These are phyloP conservation scores for Ellobius talpinus DNA, from an alignment of 2,113 vertebrate genomes.

Conservation along the genomic window DNA sequence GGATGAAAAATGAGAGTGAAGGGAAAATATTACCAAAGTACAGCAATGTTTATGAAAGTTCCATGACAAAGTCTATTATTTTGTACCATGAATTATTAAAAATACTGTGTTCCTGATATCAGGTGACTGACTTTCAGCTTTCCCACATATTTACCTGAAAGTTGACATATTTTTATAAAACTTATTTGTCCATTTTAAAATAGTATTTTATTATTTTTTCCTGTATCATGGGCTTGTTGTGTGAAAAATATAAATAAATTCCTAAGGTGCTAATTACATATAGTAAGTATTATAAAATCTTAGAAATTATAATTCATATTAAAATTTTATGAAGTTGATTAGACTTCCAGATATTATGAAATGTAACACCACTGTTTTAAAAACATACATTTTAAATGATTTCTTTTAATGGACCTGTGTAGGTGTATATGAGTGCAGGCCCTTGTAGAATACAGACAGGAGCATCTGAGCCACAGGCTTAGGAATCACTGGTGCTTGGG, in stretches of 20 bases:
- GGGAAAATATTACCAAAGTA: too few relatives aligned
- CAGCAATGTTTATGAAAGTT: too few relatives aligned
- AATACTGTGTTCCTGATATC: not conserved
- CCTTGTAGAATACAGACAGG: too few relatives aligned
- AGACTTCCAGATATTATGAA: not conserved
- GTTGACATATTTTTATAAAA: not conserved
- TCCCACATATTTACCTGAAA: not conserved
- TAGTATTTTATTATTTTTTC: not conserved
- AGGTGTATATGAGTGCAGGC: not conserved
- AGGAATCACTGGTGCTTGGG: not conserved
- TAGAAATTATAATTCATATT: not conserved
- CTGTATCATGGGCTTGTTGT: not conserved
- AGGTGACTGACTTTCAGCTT: not conserved
- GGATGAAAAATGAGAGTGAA: not conserved
- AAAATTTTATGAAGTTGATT: not conserved
- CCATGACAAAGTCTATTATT: not conserved
- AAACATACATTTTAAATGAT: not conserved
- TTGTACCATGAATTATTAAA: not conserved
- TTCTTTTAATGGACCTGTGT: not conserved
- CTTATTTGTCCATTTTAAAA: not conserved
- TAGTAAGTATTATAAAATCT: not conserved
- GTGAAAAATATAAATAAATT: not conserved
- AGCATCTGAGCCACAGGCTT: too few relatives aligned
- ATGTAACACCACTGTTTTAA: not conserved
- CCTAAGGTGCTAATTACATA: not conserved